These are phyloP conservation scores for Bombyx mori DNA, from an alignment of 1,140 invertebrate genomes.

Conservation along the genomic window ASM3026992v2 NC_085120.1:2413001-2413500, in stretches of 20 bases:
- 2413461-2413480: conserved; percentile 9
- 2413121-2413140: conserved; percentile 2
- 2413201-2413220: conserved; percentile 6
- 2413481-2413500: conserved; percentile 5
- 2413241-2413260: conserved; percentile 9
- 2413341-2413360: conserved; percentile 7
- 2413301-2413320: conserved; percentile 12
- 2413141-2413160: conserved; percentile 5
- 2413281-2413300: conserved; percentile 8
- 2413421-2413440: conserved; percentile 9
- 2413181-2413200: conserved; percentile 6
- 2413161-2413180: conserved; percentile 4
- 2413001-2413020: not conserved
- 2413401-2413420: conserved; percentile 8
- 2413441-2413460: conserved; percentile 10
- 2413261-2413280: conserved; percentile 1
- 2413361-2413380: conserved; percentile 5
- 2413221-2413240: conserved; percentile 4
- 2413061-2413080: conserved; percentile 3
- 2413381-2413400: conserved; percentile 6
- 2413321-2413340: conserved; percentile 12
- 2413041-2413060: not conserved
- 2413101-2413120: not conserved
- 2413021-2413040: not conserved
- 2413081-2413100: conserved; percentile 1